Percentiles rank a stretch among this genome's conserved stretches.
Conservation (phyloP, 1,140 invertebrate genomes). For the Drosophila saltans region DNA sequence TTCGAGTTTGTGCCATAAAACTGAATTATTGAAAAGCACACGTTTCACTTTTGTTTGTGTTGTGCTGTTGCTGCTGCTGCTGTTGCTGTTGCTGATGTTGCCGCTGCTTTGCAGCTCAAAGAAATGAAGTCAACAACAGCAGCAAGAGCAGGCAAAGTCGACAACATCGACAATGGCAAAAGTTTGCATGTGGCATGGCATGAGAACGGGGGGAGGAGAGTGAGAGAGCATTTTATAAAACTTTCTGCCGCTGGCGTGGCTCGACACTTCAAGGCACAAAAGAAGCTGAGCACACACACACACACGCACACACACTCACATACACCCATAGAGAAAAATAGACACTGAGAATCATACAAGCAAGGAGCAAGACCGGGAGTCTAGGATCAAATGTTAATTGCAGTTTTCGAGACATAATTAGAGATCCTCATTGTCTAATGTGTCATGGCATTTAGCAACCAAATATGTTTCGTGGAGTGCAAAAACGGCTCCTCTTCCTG, state of each 20-base stretch:
- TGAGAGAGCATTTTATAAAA: constrained; percentile 59
- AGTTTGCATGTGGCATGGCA: constrained; percentile 33
- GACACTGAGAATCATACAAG: too few relatives aligned
- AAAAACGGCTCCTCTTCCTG: constrained; percentile 3
- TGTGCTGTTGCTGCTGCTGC: constrained; percentile 38
- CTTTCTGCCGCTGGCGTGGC: constrained; percentile 67
- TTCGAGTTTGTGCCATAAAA: constrained; percentile 63
- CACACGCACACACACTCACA: constrained; percentile 23
- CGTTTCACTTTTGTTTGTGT: constrained; percentile 63
- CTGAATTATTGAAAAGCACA: constrained; percentile 68
- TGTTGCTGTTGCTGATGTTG: constrained; percentile 36
- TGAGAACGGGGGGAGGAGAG: background rate
- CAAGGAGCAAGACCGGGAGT: constrained; percentile 1
- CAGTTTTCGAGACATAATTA: constrained; percentile 76
- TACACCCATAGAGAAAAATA: background rate
- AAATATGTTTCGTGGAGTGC: constrained; percentile 34
- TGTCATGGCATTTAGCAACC: constrained; percentile 75
- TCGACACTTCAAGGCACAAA: constrained; percentile 65
- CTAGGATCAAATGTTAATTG: constrained; percentile 77
- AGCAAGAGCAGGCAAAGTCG: constrained; percentile 23
- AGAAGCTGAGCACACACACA: constrained; percentile 35
- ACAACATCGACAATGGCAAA: constrained; percentile 41
- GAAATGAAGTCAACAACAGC: constrained; percentile 74
- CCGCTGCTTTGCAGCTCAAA: constrained; percentile 48
- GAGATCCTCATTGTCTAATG: constrained; percentile 76